Base-by-base conservation (phyloP, 1,140 invertebrate species). In the Brachionus asplanchnoidis region DNA sequence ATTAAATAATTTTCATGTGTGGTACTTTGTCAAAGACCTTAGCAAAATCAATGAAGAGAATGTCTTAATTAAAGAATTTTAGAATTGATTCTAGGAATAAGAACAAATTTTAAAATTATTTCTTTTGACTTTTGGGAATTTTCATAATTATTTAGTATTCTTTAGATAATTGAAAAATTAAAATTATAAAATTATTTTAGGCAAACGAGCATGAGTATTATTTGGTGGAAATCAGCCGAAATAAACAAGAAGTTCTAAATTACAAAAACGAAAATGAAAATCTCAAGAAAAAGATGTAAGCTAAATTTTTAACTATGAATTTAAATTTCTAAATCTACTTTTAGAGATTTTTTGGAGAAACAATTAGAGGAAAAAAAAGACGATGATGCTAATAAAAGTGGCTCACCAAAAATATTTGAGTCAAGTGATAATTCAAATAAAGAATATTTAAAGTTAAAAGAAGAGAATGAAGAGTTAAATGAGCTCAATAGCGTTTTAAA, bases 401-500 rank as follows among this genome's bases (percentile, higher is more conserved):
- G 2, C 5, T 65, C n/a, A 23, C 26, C 53, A 11, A 65, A 82
- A 60, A 65, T 36, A 7, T 80, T 23, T n/a, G 26, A 53, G 14
- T 77, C 20, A 12, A 50, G 44, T 28, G 20, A n/a, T 26, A 11
- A 23, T 50, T 46, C 53, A 14, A 68, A 44, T 40, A 17, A 9
- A 20, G 53, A 60, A 11, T 28, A 65, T 23, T 12, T 80, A 12
- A 56, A 80, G 32, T 23, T 80, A 11, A 80, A 23, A 65, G 36
- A 28, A 12, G 53, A 82, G 65, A 82, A 82, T 44, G 53, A 82
- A 65, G 79, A 82, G 20, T 23, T 82, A 26, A 60, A 82, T 40
- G 40, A 68, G 1, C 36, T 82, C 3, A 82, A 82, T 65, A 9
- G 12, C 3, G n/a, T 65, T 36, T 44, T 82, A 68, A 60, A 68